phyloP scores from a whole-genome alignment of 2,888 invertebrate species.

The Parnassius glacialis region DNA sequence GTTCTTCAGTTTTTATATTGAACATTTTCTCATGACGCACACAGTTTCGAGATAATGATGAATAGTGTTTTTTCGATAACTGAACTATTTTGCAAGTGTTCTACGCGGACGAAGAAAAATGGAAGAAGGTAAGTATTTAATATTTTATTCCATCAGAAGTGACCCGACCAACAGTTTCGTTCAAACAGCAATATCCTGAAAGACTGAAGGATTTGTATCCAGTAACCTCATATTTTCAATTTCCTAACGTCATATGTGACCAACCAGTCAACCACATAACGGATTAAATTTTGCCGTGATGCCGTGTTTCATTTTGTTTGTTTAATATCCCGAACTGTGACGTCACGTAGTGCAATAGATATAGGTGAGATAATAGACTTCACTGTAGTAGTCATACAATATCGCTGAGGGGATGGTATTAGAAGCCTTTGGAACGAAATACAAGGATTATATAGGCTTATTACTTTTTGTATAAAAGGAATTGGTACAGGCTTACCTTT shows the following conservation, averaged over 20 bases:
- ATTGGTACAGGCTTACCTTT: constrained; percentile 11
- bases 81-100: too few relatives aligned
- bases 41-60: too few relatives aligned
- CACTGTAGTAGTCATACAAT: constrained; percentile 36
- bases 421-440: constrained; percentile 26
- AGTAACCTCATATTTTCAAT: constrained; percentile 22
- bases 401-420: constrained; percentile 28
- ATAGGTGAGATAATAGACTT: constrained; percentile 32
- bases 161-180: constrained; percentile 54
- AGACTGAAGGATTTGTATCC: constrained; percentile 37
- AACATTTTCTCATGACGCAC: too few relatives aligned
- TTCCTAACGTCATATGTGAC: constrained; percentile 22
- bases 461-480: constrained; percentile 22
- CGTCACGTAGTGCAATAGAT: constrained; percentile 22
- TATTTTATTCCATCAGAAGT: constrained; percentile 41
- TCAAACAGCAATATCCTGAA: constrained; percentile 61
- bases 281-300: constrained; percentile 28
- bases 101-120: not conserved
- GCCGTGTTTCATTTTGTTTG: constrained; percentile 24
- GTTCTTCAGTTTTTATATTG: too few relatives aligned
- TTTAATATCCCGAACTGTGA: constrained; percentile 8
- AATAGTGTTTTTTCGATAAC: too few relatives aligned
- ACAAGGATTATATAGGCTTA: constrained; percentile 26
- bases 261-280: constrained; percentile 20
- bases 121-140: constrained; percentile 44